Percentiles rank a stretch among this genome's conserved stretches.
Conservation (phyloP, 2,113 vertebrate species). For the Opisthocomus hoazin region DNA sequence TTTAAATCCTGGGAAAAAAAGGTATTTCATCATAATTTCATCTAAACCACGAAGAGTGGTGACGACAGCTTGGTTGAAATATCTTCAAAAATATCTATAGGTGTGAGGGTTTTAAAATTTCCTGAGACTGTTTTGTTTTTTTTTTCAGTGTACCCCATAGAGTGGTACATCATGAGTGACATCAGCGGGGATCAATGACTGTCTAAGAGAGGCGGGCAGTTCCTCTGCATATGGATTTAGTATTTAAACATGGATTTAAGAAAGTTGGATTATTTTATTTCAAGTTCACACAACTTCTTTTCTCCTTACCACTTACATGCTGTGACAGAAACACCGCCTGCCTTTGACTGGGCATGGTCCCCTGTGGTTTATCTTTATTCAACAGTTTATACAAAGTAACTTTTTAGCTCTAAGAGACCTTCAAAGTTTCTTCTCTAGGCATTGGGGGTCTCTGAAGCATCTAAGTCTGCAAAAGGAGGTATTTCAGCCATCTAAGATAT, state of each 20-base stretch:
- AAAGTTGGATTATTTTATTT: constrained; percentile 11
- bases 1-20: background rate
- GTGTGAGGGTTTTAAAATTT: background rate
- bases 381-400: constrained; percentile 26
- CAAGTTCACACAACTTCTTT: background rate
- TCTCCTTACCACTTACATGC: constrained; percentile 4
- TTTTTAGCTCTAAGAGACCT: constrained; percentile 39
- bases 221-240: background rate
- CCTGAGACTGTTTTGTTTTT: background rate
- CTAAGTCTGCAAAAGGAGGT: constrained; percentile 12
- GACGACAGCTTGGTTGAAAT: background rate
- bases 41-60: background rate
- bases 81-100: background rate
- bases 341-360: constrained; percentile 6
- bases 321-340: background rate
- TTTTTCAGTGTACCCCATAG: background rate
- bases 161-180: background rate
- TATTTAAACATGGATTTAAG: constrained; percentile 4
- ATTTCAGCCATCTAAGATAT: constrained; percentile 32
- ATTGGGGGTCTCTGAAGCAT: background rate
- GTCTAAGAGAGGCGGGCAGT: background rate
- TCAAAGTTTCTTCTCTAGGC: constrained; percentile 32
- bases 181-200: background rate
- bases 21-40: background rate
- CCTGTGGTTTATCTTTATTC: constrained; percentile 33